Evolutionary conservation across 2,113 vertebrate species (phyloP).

Genomic region (Halichoerus grypus): DNA sequence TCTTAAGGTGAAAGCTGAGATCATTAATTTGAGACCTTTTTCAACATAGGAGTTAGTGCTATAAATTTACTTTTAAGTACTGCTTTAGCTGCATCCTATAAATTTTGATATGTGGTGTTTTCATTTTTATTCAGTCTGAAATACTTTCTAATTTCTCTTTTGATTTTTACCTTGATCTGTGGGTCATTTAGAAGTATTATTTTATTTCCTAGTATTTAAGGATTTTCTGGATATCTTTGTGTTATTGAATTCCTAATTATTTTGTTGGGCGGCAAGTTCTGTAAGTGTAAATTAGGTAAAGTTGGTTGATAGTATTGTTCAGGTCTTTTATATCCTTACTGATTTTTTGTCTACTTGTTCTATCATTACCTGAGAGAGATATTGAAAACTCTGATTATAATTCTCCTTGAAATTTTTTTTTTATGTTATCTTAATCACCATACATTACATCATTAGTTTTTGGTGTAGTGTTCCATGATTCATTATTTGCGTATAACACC

Average conservation of each 20-base stretch:
- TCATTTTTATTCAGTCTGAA: conserved; percentile 25
- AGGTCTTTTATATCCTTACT: neutral
- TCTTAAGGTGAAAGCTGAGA: conserved; percentile 8
- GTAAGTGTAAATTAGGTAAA: neutral
- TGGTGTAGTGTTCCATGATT: too few species aligned
- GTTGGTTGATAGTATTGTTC: neutral
- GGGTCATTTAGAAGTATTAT: neutral
- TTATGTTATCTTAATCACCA: too few species aligned
- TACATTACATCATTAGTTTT: too few species aligned
- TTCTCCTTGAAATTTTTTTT: neutral
- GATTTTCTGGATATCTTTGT: conserved; percentile 18
- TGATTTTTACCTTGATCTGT: neutral
- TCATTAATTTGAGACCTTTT: conserved; percentile 4
- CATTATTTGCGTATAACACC: too few species aligned
- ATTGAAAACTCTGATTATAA: neutral
- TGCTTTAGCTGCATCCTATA: neutral
- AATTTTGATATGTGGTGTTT: neutral
- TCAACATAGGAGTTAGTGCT: neutral
- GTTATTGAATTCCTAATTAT: neutral
- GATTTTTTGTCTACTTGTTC: neutral
- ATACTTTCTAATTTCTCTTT: conserved; percentile 27
- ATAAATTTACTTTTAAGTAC: conserved; percentile 4
- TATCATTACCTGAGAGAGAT: neutral
- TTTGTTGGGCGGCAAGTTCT: neutral
- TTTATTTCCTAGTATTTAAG: conserved; percentile 24